phyloP scores from a whole-genome alignment of 2,888 invertebrate species.

The Sphaerophoria taeniata region DNA sequence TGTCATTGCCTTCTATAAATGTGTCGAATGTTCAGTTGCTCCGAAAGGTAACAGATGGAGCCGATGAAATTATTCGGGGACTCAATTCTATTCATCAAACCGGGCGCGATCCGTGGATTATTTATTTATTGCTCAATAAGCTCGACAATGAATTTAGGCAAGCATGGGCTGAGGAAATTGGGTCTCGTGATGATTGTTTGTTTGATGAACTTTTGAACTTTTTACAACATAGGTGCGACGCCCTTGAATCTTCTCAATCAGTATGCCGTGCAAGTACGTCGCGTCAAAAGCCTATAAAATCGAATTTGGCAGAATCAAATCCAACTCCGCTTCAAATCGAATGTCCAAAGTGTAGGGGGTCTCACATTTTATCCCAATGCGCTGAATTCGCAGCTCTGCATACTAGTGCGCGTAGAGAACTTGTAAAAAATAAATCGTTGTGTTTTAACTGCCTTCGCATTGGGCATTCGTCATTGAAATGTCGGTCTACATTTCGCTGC shows the following conservation, averaged over 20 bases:
- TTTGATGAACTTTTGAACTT: conserved; percentile 35
- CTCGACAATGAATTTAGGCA: conserved; percentile 38
- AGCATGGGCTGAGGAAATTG: conserved; percentile 43
- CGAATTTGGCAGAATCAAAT: not conserved
- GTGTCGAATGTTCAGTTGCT: conserved; percentile 6
- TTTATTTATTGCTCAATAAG: conserved; percentile 46
- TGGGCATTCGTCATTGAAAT: conserved; percentile 27
- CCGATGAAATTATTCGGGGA: conserved; percentile 60
- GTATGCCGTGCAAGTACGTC: not conserved
- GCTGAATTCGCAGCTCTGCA: conserved; percentile 10
- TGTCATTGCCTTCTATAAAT: conserved; percentile 19
- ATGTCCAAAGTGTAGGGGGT: conserved; percentile 17
- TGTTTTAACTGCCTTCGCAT: conserved; percentile 45
- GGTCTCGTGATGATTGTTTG: conserved; percentile 33
- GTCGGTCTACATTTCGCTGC: conserved; percentile 32
- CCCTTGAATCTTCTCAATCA: conserved; percentile 40
- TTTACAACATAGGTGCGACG: conserved; percentile 48
- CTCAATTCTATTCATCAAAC: conserved; percentile 42
- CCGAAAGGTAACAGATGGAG: conserved; percentile 19
- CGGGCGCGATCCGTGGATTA: conserved; percentile 48
- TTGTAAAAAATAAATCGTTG: conserved; percentile 11
- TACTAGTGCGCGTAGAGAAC: conserved; percentile 4
- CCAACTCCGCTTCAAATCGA: not conserved
- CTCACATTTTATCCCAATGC: conserved; percentile 18
- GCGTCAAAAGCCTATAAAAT: conserved; percentile 1